Base-by-base conservation (phyloP, 2,888 invertebrate genomes). In the Hydraecia micacea region DNA sequence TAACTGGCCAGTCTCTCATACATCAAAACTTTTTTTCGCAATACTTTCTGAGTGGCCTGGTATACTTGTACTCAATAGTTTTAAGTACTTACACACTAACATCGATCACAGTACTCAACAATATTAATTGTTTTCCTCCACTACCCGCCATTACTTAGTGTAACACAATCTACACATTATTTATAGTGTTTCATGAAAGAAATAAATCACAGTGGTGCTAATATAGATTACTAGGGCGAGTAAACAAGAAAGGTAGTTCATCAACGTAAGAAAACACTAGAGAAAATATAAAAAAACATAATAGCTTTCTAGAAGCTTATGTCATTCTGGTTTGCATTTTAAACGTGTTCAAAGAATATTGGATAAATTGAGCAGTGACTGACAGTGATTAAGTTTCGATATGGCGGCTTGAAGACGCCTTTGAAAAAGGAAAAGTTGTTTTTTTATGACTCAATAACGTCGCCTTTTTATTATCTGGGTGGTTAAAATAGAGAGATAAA, bases 171-270 rank as follows among this genome's bases (percentile, higher is more conserved):
- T 25, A 63, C 7, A 36, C 71, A 55, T 60, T 42, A 52, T n/a
- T 32, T 39, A 55, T 15, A 65, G 32, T 42, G n/a, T 52, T 60
- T 42, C 39, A n/a, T 39, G 36, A 21, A 52, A 55, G 36, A 65
- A 70, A 82, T 63, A 70, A 82, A 80, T 82, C 77, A 58, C 73
- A 28, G 36, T 21, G 13, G 32, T 42, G 32, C 63, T 65, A 7
- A 69, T 73, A 74, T 80, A 70, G 69, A 80, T 82, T 15, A 42
- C 82, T 15, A 60, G 18, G 32, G 25, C 32, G 15, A 66, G 82
- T 60, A 70, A 76, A 75, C 68, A 58, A 75, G 55, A 65, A 36
- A 39, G 9, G 58, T 58, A 52, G 58, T 75, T 69, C 25, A 81
- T 80, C 58, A 80, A 75, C 28, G 32, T 65, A 60, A 52, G 42